These are phyloP conservation scores for Acipenser transmontanus DNA, from an alignment of 2,797 vertebrate species.

Conservation along the genomic window DNA sequence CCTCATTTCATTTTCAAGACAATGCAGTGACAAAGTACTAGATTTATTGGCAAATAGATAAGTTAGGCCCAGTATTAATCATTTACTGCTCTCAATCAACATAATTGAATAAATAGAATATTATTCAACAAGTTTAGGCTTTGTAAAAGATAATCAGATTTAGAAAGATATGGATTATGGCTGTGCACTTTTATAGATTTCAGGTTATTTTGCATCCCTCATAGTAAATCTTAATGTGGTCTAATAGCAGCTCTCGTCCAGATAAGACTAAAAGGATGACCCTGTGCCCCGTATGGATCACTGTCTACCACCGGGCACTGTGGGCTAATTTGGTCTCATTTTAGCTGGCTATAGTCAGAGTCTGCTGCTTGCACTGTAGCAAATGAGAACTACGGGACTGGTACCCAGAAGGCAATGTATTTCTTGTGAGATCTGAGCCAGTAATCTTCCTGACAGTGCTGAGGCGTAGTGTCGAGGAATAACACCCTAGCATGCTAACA, in stretches of 20 bases:
- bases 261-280: not conserved
- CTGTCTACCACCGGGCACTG: not conserved
- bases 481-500: not conserved
- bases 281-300: not conserved
- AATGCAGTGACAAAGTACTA: not conserved
- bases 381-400: not conserved
- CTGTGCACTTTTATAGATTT: too few species aligned
- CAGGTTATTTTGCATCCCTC: too few species aligned
- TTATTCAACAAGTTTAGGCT: too few species aligned
- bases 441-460: not conserved
- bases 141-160: too few species aligned
- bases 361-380: not conserved
- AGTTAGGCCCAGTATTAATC: not conserved
- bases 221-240: too few species aligned
- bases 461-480: not conserved
- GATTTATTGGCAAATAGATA: conserved; percentile 1
- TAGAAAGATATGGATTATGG: too few species aligned
- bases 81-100: not conserved
- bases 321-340: conserved; percentile 1
- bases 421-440: not conserved
- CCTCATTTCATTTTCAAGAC: not conserved
- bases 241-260: too few species aligned
- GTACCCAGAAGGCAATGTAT: not conserved
- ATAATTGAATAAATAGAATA: too few species aligned
- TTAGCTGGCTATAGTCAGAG: not conserved